Conservation (phyloP, 2,888 invertebrate genomes). For the Phyto melanocephala region DNA sequence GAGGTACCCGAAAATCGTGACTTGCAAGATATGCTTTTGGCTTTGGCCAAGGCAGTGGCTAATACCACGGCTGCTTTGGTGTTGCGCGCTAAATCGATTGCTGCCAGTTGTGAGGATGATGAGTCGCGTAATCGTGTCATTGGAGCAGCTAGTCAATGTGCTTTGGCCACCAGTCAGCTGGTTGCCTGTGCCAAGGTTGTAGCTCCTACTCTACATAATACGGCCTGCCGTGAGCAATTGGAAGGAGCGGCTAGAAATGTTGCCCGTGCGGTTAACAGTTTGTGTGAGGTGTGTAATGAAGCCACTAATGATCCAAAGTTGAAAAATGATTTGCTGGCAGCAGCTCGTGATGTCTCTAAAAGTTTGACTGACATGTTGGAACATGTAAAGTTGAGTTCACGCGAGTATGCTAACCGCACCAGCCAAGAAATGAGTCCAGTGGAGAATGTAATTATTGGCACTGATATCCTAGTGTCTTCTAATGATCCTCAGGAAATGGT, state of each 20-base stretch:
- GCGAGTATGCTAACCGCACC: slow-evolving; percentile 83
- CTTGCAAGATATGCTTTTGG: slow-evolving; percentile 92
- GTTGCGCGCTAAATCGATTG: slow-evolving; percentile 96
- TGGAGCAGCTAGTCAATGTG: slow-evolving; percentile 97
- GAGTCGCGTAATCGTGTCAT: slow-evolving; percentile 84
- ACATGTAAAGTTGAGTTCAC: slow-evolving; percentile 89
- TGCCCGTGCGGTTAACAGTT: slow-evolving; percentile 92
- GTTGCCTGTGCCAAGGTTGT: slow-evolving; percentile 98
- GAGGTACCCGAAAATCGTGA: slow-evolving; percentile 92
- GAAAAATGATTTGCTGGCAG: slow-evolving; percentile 87
- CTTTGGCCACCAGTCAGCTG: slow-evolving; percentile 96
- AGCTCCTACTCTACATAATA: slow-evolving; percentile 89
- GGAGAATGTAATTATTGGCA: slow-evolving; percentile 92
- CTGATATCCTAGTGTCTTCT: slow-evolving; percentile 91
- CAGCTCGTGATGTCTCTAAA: slow-evolving; percentile 92
- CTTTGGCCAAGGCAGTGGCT: slow-evolving; percentile 97
- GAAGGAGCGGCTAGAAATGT: slow-evolving; percentile 96
- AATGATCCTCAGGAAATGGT: slow-evolving; percentile 97
- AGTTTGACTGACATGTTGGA: slow-evolving; percentile 93
- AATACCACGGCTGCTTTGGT: slow-evolving; percentile 98
- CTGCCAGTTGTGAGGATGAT: slow-evolving; percentile 89
- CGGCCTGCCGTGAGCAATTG: slow-evolving; percentile 93
- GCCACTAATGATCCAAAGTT: slow-evolving; percentile 84
- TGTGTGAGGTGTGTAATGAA: slow-evolving; percentile 90
- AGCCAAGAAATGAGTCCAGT: slow-evolving; percentile 89